These are phyloP conservation scores for Danio kyathit DNA, from an alignment of 2,797 vertebrate species.

Conservation along the genomic window DNA sequence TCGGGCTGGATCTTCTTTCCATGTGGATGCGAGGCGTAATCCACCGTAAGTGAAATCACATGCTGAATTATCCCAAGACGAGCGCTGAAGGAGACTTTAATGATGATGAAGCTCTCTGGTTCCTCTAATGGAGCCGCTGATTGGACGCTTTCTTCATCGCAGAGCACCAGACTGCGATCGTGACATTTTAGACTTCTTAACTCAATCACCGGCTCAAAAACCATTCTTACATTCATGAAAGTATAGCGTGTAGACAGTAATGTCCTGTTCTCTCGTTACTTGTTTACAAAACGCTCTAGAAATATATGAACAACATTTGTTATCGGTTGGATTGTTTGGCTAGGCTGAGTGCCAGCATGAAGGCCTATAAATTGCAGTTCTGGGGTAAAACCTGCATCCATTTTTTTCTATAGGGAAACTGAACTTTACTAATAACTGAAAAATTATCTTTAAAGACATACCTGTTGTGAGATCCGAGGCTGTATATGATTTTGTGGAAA, in stretches of 20 bases:
- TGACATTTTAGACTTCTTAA: slow-evolving; percentile 14
- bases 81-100: slow-evolving; percentile 51
- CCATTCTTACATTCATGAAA: not conserved
- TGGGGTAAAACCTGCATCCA: not conserved
- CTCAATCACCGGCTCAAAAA: slow-evolving; percentile 2
- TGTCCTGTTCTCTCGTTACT: not conserved
- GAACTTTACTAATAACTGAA: not conserved
- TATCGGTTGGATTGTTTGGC: not conserved
- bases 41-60: slow-evolving; percentile 79
- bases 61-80: slow-evolving; percentile 69
- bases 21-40: slow-evolving; percentile 70
- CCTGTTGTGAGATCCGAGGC: not conserved
- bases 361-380: not conserved
- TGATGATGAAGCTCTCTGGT: slow-evolving; percentile 60
- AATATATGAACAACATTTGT: not conserved
- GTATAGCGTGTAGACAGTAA: not conserved
- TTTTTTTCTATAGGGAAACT: not conserved
- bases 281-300: not conserved
- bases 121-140: slow-evolving; percentile 59
- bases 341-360: not conserved
- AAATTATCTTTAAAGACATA: not conserved
- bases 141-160: slow-evolving; percentile 58
- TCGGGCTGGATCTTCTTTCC: slow-evolving; percentile 69
- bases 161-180: slow-evolving; percentile 44
- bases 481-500: not conserved